Base-by-base conservation (phyloP, 1,140 invertebrate species). In the Campoletis sonorensis region DNA sequence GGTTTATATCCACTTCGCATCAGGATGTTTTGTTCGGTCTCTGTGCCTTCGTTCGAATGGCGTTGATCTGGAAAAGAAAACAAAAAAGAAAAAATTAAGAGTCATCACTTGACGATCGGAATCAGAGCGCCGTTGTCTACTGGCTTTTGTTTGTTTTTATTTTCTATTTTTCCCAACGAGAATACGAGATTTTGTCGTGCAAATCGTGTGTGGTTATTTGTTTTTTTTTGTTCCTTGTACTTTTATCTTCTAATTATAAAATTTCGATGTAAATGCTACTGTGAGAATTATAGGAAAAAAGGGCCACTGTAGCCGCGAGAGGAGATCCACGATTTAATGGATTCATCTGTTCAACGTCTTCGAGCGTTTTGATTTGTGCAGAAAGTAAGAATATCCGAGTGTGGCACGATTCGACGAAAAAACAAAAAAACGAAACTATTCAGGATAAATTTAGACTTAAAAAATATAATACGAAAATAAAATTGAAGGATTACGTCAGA, bases 331-430 rank as follows among this genome's bases (percentile, higher is more conserved):
- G 71, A 73, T 51, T 71, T 3, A 7, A 51, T 26, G n/a, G 15
- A 45, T 18, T 18, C 40, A 73, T n/a, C 37, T 37, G n/a, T 73
- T 51, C 33, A 26, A 73, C 33, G 37, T 81, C 49, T 82, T 58
- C 70, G 86, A 88, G 89, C 87, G 89, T 88, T 92, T 92, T 89
- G 84, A 88, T 91, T 91, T 92, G 91, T 91, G 91, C 91, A 92
- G 91, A 92, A 92, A 92, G 90, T 91, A 90, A 89, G 85, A 87
- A 79, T 82, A 78, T 84, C 84, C 61, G 76, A 30, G 45, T 54
- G 73, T 49, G 72, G 72, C 72, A 58, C 49, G 45, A 58, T 76
- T 76, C 51, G 21, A n/a, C 49, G 45, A 13, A 76, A 64, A 21
- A 37, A 18, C 27, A 37, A 82, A 73, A 45, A 27, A 51, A 26